Percentiles rank a stretch among this genome's conserved stretches.
Conservation (phyloP, 2,888 invertebrate species). For the Macrostomum cliftonense region DNA sequence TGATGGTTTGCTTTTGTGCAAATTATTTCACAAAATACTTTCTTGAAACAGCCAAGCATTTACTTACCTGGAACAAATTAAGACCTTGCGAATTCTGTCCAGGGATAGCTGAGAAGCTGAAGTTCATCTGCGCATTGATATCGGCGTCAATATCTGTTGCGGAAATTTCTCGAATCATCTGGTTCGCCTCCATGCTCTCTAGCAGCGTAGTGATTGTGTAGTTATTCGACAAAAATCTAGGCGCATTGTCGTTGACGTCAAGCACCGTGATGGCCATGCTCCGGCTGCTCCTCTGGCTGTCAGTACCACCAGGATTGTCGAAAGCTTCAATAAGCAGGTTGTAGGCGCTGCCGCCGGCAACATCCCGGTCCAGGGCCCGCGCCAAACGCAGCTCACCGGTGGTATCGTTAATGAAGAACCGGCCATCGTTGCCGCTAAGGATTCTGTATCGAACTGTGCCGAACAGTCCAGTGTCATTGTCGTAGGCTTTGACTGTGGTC, state of each 20-base stretch:
- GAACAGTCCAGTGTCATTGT: not conserved
- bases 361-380: not conserved
- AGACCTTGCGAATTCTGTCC: too few relatives aligned
- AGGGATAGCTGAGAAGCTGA: too few relatives aligned
- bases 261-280: not conserved
- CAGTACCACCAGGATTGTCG: not conserved
- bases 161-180: not conserved
- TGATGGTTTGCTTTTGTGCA: too few relatives aligned
- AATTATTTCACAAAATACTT: too few relatives aligned
- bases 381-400: not conserved
- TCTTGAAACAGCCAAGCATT: too few relatives aligned
- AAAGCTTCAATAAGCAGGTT: not conserved
- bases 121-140: too few relatives aligned
- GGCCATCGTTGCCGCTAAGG: not conserved
- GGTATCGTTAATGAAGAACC: not conserved
- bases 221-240: not conserved
- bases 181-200: not conserved
- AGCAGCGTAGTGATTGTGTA: not conserved
- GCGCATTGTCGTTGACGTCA: not conserved
- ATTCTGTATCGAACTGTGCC: not conserved
- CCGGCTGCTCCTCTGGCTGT: not conserved
- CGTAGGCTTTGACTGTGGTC: not conserved
- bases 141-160: too few relatives aligned
- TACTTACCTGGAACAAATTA: too few relatives aligned
- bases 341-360: not conserved